These are phyloP conservation scores for Heliconius cydno DNA, from an alignment of 2,888 invertebrate species.

Conservation along the genomic window DNA sequence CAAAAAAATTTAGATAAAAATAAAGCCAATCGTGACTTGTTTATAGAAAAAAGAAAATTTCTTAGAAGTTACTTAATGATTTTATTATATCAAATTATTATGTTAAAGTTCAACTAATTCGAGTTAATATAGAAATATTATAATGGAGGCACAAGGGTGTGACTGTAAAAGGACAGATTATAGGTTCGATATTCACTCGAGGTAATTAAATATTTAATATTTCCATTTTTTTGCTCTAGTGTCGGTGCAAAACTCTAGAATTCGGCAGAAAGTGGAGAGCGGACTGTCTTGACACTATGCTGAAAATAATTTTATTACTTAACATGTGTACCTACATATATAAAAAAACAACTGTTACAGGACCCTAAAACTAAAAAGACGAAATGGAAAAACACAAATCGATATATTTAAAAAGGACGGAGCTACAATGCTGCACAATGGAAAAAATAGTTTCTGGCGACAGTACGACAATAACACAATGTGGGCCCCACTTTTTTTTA, in stretches of 20 bases:
- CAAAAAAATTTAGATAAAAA: constrained; percentile 59
- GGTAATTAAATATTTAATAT: too few relatives aligned
- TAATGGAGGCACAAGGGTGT: too few relatives aligned
- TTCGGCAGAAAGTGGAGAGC: too few relatives aligned
- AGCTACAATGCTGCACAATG: constrained; percentile 72
- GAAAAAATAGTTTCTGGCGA: constrained; percentile 73
- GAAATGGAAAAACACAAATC: constrained; percentile 53
- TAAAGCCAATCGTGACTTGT: constrained; percentile 30
- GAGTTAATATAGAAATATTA: too few relatives aligned
- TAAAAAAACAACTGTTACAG: constrained; percentile 42
- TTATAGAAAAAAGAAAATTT: constrained; percentile 9
- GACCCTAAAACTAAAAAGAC: constrained; percentile 56
- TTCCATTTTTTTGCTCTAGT: too few relatives aligned
- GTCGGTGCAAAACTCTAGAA: too few relatives aligned
- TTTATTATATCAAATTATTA: not conserved
- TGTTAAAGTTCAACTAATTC: not conserved
- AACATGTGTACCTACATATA: not conserved
- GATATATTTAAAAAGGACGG: constrained; percentile 73
- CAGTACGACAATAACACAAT: constrained; percentile 60
- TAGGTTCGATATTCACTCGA: too few relatives aligned
- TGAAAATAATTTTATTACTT: too few relatives aligned
- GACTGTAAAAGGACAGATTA: too few relatives aligned
- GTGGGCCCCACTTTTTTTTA: constrained; percentile 42
- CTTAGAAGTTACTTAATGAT: too few relatives aligned
- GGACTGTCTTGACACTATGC: too few relatives aligned